phyloP scores from a whole-genome alignment of 2,113 vertebrate genomes.

The Pterocles burchelli region DNA sequence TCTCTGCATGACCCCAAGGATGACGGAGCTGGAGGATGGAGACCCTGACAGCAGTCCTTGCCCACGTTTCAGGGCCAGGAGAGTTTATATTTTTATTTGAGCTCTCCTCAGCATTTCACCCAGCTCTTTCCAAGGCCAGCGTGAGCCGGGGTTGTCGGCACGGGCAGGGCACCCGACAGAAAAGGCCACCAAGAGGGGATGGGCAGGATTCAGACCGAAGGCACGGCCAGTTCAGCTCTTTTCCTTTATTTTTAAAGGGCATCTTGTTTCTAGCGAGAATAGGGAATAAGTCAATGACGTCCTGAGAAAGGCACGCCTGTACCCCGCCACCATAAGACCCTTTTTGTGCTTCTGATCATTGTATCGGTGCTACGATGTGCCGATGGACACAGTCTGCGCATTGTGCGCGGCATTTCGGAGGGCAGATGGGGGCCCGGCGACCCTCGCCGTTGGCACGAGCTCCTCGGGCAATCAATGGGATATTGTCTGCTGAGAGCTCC shows the following conservation, averaged over 20 bases:
- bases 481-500: background rate
- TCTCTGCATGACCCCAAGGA: background rate
- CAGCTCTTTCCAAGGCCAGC: background rate
- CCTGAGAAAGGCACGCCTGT: background rate
- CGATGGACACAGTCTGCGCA: background rate
- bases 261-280: background rate
- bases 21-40: background rate
- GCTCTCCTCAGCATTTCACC: background rate
- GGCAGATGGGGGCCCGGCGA: accelerated
- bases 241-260: background rate
- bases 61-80: background rate
- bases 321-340: background rate
- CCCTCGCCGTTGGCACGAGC: background rate
- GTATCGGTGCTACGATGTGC: background rate
- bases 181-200: background rate
- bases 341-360: background rate
- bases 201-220: background rate
- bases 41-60: background rate
- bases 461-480: background rate
- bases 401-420: background rate
- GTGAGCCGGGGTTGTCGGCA: background rate
- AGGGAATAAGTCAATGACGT: background rate
- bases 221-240: background rate
- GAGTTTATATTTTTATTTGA: background rate
- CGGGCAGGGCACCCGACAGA: background rate